These are phyloP conservation scores for Stegophylla sp. DNA, from an alignment of 2,888 invertebrate species.

Conservation along the genomic window DNA sequence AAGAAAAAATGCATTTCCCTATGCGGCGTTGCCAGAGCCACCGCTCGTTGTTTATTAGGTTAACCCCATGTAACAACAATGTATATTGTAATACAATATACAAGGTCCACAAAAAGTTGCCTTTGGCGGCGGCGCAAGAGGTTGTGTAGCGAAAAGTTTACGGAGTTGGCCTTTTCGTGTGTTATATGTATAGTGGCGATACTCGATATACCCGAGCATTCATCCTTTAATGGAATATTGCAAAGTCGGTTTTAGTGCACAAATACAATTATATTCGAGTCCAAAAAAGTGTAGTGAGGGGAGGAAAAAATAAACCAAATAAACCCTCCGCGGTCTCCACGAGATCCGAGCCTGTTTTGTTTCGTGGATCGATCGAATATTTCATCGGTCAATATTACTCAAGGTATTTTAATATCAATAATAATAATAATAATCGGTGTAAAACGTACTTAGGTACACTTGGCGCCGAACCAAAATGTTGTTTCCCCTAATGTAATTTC, in stretches of 20 bases:
- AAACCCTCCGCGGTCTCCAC: not conserved
- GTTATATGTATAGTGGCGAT: no score
- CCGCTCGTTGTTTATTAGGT: not conserved
- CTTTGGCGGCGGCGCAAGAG: not conserved
- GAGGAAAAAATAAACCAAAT: not conserved
- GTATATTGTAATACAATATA: not conserved
- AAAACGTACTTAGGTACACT: not conserved
- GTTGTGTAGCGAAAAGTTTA: slow-evolving; percentile 8
- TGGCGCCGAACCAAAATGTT: slow-evolving; percentile 29
- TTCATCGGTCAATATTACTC: not conserved
- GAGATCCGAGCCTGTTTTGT: not conserved
- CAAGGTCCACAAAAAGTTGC: not conserved
- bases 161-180: not conserved
- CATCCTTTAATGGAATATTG: not conserved
- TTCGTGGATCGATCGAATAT: not conserved
- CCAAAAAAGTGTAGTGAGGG: not conserved
- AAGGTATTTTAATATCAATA: not conserved
- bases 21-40: no score
- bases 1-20: no score
- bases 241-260: not conserved
- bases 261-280: not conserved
- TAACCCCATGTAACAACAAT: not conserved
- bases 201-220: not conserved
- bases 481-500: not conserved
- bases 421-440: not conserved